Conservation (phyloP, 23 tunicate species). For the Styela plicata region DNA sequence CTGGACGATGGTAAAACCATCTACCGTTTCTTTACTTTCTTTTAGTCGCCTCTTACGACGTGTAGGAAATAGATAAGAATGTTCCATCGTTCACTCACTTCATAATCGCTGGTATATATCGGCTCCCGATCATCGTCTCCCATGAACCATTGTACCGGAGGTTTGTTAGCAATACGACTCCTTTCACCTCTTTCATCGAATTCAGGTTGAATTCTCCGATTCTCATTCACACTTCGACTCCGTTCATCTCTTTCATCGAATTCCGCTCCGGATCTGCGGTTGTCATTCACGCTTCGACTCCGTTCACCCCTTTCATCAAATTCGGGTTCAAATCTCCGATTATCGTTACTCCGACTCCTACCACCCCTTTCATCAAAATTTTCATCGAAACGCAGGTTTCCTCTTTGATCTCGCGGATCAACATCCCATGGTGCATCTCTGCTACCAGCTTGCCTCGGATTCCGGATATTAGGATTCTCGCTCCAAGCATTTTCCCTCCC, state of each 20-base stretch:
- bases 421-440: no score
- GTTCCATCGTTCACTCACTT: no score
- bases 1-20: no score
- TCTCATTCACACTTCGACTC: not conserved
- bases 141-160: conserved; percentile 1
- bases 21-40: no score
- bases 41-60: no score
- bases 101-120: not conserved
- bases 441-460: not conserved
- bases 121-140: conserved; percentile 7
- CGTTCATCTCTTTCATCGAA: not conserved
- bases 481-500: not conserved
- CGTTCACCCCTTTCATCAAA: not conserved
- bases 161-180: not conserved
- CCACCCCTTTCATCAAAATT: no score
- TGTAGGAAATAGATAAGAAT: no score
- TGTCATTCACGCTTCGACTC: not conserved
- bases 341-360: no score
- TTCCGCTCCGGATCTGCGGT: no score
- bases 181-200: not conserved
- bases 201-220: not conserved
- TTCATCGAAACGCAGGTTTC: no score
- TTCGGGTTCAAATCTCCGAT: conserved; percentile 3
- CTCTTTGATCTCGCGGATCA: no score
- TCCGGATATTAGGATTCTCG: not conserved